Percentiles rank a stretch among this genome's conserved stretches.
Conservation (phyloP, 2,888 invertebrate genomes). For the Papilio gigon region DNA sequence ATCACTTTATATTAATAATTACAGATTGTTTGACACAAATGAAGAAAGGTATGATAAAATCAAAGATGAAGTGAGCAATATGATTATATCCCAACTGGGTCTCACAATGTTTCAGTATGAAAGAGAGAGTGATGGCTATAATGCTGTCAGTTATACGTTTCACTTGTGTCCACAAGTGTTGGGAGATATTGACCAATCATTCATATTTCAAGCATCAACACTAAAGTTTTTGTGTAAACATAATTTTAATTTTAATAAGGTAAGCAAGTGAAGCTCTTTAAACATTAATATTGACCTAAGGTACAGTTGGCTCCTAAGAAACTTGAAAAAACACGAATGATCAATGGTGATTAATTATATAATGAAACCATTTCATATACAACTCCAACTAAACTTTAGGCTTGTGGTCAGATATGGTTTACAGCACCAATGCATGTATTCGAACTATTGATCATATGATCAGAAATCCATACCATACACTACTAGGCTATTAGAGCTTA, state of each 20-base stretch:
- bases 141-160: conserved; percentile 85
- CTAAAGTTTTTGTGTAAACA: conserved; percentile 84
- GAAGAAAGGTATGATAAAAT: conserved; percentile 69
- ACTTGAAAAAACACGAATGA: no score
- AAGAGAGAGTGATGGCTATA: conserved; percentile 82
- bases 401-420: no score
- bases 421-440: no score
- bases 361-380: no score
- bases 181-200: conserved; percentile 82
- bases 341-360: no score
- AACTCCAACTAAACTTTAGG: no score
- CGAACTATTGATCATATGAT: no score
- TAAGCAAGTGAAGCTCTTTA: conserved; percentile 62
- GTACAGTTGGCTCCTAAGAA: no score
- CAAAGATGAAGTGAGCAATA: conserved; percentile 69
- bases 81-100: conserved; percentile 86
- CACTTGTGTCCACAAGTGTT: conserved; percentile 85
- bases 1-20: conserved; percentile 44
- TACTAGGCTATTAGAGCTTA: no score
- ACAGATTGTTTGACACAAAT: conserved; percentile 71
- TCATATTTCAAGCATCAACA: conserved; percentile 84
- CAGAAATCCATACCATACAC: no score
- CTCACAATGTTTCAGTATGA: conserved; percentile 85
- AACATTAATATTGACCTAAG: no score
- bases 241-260: conserved; percentile 90